Conservation (phyloP, 2,797 vertebrate genomes). For the Macropus fuliginosus region DNA sequence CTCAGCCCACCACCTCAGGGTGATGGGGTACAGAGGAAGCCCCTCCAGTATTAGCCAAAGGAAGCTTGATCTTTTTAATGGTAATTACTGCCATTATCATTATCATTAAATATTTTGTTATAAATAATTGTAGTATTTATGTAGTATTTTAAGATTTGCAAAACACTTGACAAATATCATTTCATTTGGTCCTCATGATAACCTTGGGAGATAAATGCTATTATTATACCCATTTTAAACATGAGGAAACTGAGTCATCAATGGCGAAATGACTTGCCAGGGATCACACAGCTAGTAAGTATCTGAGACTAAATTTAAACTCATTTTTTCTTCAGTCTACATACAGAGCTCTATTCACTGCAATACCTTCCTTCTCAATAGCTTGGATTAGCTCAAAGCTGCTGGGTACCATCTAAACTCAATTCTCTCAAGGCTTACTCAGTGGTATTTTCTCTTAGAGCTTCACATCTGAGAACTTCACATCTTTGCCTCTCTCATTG, state of each 20-base stretch:
- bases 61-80: background rate
- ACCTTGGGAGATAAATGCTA: background rate
- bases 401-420: background rate
- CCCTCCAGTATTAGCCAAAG: background rate
- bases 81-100: background rate
- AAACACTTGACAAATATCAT: background rate
- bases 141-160: background rate
- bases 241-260: background rate
- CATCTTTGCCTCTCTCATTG: slow-evolving; percentile 41
- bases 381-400: background rate
- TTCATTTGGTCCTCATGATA: background rate
- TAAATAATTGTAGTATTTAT: background rate
- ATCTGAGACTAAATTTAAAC: background rate
- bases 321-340: background rate
- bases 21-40: background rate
- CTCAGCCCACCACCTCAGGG: background rate
- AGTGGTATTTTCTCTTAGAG: slow-evolving; percentile 41
- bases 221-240: background rate
- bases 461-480: slow-evolving; percentile 17
- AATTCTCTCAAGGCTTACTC: slow-evolving; percentile 32
- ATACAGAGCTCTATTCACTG: background rate
- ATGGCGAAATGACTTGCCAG: background rate
- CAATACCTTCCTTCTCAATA: background rate
- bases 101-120: background rate
- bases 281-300: background rate